Evolutionary conservation across 2,888 invertebrate species (phyloP).

Genomic region (Hartigia nigra): DNA sequence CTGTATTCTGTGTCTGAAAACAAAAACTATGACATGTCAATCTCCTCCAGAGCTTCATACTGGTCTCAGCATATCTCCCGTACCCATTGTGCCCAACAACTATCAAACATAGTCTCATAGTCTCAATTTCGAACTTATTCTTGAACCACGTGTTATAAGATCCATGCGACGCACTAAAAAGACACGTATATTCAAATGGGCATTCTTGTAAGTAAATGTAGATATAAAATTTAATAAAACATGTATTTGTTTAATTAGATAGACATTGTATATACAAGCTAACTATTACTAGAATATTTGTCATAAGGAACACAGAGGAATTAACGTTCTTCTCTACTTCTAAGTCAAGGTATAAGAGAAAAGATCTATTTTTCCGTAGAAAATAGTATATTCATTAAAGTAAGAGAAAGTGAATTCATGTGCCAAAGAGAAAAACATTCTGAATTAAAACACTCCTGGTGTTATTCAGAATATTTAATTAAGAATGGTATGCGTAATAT

Average conservation of each 20-base stretch:
- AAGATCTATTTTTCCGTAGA: slow-evolving; percentile 40
- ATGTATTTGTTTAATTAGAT: neutral
- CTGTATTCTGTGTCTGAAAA: neutral
- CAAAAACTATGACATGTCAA: neutral
- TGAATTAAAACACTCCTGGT: neutral
- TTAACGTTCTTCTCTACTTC: neutral
- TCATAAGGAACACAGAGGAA: neutral
- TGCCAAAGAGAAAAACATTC: slow-evolving; percentile 58
- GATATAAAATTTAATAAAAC: neutral
- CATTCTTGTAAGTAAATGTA: neutral
- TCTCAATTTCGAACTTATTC: neutral
- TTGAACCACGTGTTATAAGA: neutral
- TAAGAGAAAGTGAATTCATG: slow-evolving; percentile 61
- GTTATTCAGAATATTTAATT: neutral
- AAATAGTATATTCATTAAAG: slow-evolving; percentile 20
- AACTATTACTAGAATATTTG: slow-evolving; percentile 1
- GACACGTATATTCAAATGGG: neutral
- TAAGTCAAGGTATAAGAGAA: neutral
- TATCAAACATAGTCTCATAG: neutral
- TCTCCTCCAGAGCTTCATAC: neutral
- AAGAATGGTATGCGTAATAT: neutral
- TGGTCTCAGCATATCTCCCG: neutral
- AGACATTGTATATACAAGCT: slow-evolving; percentile 15
- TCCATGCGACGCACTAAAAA: neutral
- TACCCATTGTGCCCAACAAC: neutral